A percentile compares a stretch with the other conserved stretches of the same genome.
phyloP scores from a whole-genome alignment of 2,113 vertebrate species.

The Gnathonemus longibarbis region DNA sequence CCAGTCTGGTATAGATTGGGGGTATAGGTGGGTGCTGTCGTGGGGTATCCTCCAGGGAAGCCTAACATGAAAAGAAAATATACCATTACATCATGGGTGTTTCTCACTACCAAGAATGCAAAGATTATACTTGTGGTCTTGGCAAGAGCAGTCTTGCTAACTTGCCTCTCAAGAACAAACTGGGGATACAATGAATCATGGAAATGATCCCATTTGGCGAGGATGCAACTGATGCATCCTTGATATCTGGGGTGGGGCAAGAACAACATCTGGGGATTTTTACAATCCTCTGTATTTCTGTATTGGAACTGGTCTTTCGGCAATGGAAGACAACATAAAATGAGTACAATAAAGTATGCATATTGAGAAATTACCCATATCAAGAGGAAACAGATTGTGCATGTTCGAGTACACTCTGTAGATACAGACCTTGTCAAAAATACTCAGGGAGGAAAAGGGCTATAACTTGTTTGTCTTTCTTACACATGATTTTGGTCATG shows the following conservation, averaged over 20 bases:
- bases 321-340: background rate
- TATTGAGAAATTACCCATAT: background rate
- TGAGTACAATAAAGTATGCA: background rate
- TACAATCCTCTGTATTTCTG: background rate
- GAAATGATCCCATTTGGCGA: background rate
- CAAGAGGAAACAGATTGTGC: background rate
- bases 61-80: constrained; percentile 50
- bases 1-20: constrained; percentile 74
- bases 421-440: background rate
- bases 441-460: background rate
- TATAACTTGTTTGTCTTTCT: background rate
- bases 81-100: background rate
- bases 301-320: background rate
- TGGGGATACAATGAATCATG: background rate
- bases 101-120: background rate
- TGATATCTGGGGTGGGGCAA: background rate
- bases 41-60: constrained; percentile 73
- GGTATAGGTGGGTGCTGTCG: constrained; percentile 72
- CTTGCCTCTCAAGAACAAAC: background rate
- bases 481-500: background rate
- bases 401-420: background rate
- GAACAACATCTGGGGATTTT: background rate
- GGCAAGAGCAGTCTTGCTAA: background rate
- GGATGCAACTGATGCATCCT: background rate
- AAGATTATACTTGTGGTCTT: background rate